These are phyloP conservation scores for Parelbella ahira DNA, from an alignment of 2,888 invertebrate genomes.

Conservation along the genomic window DNA sequence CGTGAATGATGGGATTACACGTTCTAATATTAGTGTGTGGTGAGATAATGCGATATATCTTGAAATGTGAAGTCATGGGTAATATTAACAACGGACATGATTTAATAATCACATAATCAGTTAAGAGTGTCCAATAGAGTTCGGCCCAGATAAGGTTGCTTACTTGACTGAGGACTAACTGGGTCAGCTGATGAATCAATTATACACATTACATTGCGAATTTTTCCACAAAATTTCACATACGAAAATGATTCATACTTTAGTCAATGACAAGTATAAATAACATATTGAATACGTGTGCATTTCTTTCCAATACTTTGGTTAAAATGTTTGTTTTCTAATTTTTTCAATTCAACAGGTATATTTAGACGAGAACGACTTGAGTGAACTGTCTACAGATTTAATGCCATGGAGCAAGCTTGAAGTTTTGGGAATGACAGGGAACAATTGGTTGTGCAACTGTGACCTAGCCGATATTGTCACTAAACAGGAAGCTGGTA, in stretches of 20 bases:
- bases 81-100: slow-evolving; percentile 21
- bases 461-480: slow-evolving; percentile 76
- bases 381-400: slow-evolving; percentile 76
- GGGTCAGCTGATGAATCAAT: slow-evolving; percentile 68
- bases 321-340: too few relatives aligned
- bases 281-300: too few relatives aligned
- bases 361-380: slow-evolving; percentile 82
- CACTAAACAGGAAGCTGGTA: slow-evolving; percentile 57
- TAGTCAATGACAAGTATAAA: too few relatives aligned
- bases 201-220: neutral
- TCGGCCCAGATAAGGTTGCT: slow-evolving; percentile 64
- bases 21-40: slow-evolving; percentile 21
- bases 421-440: slow-evolving; percentile 76
- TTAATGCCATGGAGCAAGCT: slow-evolving; percentile 79
- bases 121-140: slow-evolving; percentile 57
- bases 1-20: slow-evolving; percentile 11
- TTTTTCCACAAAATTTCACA: too few relatives aligned
- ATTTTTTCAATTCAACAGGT: slow-evolving; percentile 66
- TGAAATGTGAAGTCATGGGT: slow-evolving; percentile 22
- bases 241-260: too few relatives aligned
- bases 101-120: slow-evolving; percentile 38
- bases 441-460: slow-evolving; percentile 84
- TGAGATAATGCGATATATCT: slow-evolving; percentile 25
- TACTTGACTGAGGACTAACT: slow-evolving; percentile 57
- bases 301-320: too few relatives aligned